Base-by-base conservation (phyloP, 2,888 invertebrate genomes). In the Epinotia bilunana region DNA sequence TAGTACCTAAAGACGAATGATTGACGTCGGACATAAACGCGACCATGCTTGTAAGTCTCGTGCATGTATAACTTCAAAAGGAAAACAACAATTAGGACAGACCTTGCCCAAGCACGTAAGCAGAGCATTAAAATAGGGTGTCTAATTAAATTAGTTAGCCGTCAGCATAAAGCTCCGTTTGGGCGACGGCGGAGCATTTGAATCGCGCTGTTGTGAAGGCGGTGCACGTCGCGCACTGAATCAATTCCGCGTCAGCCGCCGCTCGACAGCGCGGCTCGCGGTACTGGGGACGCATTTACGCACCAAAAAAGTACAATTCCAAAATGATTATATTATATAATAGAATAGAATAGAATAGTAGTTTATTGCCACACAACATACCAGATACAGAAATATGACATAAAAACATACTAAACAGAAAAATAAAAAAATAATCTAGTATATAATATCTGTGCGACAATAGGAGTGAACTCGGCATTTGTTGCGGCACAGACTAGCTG, bases 171-270 rank as follows among this genome's bases (percentile, higher is more conserved):
- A 91, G 89, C 90, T 90, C 86, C 85, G 85, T 86, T 85, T 84
- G 84, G 87, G 79, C 81, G 79, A 76, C 77, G 86, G 86, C 83
- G 86, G 88, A 90, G 69, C 90, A 90, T 91, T 92, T 91, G 90
- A 89, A 90, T 90, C 85, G 86, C 80, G 80, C 77, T 77, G 83
- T 88, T 88, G 83, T 84, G 86, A 84, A 93, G 87, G 88, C 92
- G 77, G 79, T 84, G 86, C 93, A 93, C 93, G 93, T 92, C 86
- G 79, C 82, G 82, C 87, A 88, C 89, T 93, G 92, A 92, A 93
- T 93, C 93, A 93, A 92, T 93, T 93, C 90, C 88, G 86, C 88
- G 91, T 91, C 90, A 89, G 89, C 81, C 58, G 71, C 61, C 67
- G 74, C 61, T 67, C 73, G 67, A 53, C 53, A 60, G 39, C 55